A percentile compares a stretch with the other conserved stretches of the same genome.
Conservation (phyloP, 2,888 invertebrate species). For the Ceraclea dissimilis region DNA sequence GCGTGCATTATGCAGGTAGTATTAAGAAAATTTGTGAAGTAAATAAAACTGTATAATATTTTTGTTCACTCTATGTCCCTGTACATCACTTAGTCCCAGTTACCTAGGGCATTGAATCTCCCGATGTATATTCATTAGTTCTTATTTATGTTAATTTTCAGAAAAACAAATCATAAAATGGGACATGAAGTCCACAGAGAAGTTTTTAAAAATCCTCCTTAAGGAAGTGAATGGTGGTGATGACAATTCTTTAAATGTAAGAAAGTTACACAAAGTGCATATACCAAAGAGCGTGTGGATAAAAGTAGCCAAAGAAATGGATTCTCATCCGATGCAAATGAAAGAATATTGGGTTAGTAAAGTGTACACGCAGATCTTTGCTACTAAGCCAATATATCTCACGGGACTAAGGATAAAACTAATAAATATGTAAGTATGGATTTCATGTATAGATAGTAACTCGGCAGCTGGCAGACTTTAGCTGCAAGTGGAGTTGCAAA, state of each 20-base stretch:
- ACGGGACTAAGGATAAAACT: constrained; percentile 5
- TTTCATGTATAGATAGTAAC: too few relatives aligned
- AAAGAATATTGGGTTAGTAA: constrained; percentile 14
- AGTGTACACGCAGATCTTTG: constrained; percentile 15
- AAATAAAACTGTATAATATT: too few relatives aligned
- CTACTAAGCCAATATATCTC: constrained; percentile 6
- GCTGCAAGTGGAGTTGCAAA: too few relatives aligned
- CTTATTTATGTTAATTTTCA: too few relatives aligned
- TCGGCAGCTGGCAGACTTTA: too few relatives aligned
- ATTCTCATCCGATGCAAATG: constrained; percentile 5
- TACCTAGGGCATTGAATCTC: too few relatives aligned
- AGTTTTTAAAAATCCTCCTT: constrained; percentile 4
- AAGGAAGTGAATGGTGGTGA: constrained; percentile 3
- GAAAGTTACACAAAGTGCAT: constrained; percentile 3
- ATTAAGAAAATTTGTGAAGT: too few relatives aligned
- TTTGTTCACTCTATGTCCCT: too few relatives aligned
- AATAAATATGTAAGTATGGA: constrained; percentile 15
- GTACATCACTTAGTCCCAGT: too few relatives aligned
- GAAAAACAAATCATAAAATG: constrained; percentile 1
- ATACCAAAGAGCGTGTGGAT: not conserved
- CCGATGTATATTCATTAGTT: too few relatives aligned
- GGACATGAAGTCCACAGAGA: constrained; percentile 10
- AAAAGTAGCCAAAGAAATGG: constrained; percentile 4
- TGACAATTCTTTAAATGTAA: constrained; percentile 5
- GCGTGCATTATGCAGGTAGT: too few relatives aligned